Base-by-base conservation (phyloP, 1,140 invertebrate species). In the Cephus cinctus region DNA sequence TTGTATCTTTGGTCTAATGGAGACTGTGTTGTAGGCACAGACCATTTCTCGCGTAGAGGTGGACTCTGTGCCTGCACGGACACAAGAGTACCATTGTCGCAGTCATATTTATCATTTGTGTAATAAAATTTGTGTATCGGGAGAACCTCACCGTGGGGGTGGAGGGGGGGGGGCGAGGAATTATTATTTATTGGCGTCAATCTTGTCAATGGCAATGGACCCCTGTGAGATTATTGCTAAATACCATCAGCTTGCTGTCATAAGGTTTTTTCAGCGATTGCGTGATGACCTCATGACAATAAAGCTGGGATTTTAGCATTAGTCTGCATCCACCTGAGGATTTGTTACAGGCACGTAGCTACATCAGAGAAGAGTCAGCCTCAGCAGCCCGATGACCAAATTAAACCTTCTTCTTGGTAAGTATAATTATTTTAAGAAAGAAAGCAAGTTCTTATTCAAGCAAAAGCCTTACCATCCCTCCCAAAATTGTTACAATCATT, bases 281-380 rank as follows among this genome's bases (percentile, higher is more conserved):
- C 55, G 42, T 35, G 46, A 19, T 53, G 43, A 19, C 38, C n/a
- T 56, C 41, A 41, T 52, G 31, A 47, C 50, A 45, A 52, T 54
- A 47, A 60, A 67, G 70, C 69, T 73, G 57, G 54, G 59, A 69
- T 73, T 44, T 75, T 73, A 72, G 69, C 68, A 73, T 46, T 67
- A 66, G 71, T 75, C 71, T 73, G 54, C 59, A 74, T 76, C 71
- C 75, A 82, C 82, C 81, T 84, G 83, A 84, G 82, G 81, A 80
- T 83, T 83, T 85, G 83, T 85, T 85, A 80, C 82, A 85, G 83
- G 78, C 75, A 69, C 65, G 48, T 76, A 73, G 54, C 62, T 70
- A 64, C 63, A 58, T 69, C 70, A 69, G 57, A 57, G 60, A 73
- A 61, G 65, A 67, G 62, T 62, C 69, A 57, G 56, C 74, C 54